phyloP scores from a whole-genome alignment of 2,888 invertebrate genomes.

The Atethmia centrago region DNA sequence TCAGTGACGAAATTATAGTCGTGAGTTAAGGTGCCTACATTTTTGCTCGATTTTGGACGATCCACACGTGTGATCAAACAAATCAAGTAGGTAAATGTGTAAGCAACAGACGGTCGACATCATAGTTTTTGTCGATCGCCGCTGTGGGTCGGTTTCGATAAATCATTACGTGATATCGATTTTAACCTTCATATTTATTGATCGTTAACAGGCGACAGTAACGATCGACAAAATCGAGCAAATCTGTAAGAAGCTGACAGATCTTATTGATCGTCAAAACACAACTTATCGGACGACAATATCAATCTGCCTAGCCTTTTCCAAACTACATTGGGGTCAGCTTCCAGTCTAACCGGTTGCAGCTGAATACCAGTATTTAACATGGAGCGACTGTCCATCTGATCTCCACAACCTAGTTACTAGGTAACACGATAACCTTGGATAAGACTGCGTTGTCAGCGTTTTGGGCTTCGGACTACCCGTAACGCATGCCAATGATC shows the following conservation, averaged over 20 bases:
- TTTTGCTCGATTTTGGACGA: neutral
- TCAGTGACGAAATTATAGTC: neutral
- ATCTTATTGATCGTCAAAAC: neutral
- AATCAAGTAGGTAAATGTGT: no score
- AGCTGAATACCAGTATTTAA: no score
- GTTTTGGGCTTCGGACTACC: no score
- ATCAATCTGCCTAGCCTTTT: no score
- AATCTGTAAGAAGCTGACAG: neutral
- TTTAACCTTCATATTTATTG: neutral
- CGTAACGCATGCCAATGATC: no score
- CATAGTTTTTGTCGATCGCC: neutral
- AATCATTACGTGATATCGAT: neutral
- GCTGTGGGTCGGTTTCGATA: neutral
- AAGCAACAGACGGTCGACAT: neutral
- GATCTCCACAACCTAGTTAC: no score
- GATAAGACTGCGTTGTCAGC: no score
- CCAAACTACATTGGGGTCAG: no score
- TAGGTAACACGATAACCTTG: no score
- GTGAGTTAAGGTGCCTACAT: neutral
- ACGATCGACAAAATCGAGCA: neutral
- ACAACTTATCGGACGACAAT: no score
- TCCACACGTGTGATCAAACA: neutral
- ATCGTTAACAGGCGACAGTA: neutral
- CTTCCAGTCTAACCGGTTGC: no score
- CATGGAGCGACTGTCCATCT: no score